Base-by-base conservation (phyloP, 2,797 vertebrate genomes). In the Galaxias olidus region DNA sequence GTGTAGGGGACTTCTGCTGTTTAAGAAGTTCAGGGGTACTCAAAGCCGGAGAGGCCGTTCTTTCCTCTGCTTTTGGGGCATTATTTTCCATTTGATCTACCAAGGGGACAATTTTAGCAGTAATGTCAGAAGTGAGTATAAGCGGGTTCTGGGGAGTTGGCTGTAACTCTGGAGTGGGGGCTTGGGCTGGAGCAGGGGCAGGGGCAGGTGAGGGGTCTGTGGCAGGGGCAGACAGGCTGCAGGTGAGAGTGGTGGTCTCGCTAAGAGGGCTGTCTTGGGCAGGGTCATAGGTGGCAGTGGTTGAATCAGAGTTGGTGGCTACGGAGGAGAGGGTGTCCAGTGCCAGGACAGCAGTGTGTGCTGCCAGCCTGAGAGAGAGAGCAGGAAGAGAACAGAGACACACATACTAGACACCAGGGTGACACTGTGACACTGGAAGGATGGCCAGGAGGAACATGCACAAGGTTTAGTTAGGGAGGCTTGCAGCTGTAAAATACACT, bases 211-310 rank as follows among this genome's bases (percentile, higher is more conserved):
- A 92, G 73, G 93, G 91, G 50, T 96, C 94, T 9, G 94, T 92
- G 73, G 93, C 91, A 1, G 92, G 93, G 50, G 92, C 93, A 30
- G 95, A 95, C 81, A 91, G 79, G 84, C 96, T 98, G 92, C 94
- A 97, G 60, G 96, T 97, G 85, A 98, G 94, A 59, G 95, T 98
- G 66, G 96, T 98, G 89, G 92, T 95, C 89, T 99, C 97, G 65
- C 97, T 99, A 88, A 94, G 94, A 85, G 98, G 98, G 87, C 96
- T 99, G 91, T 95, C 96, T 92, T 95, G 96, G 88, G 93, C 93
- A 47, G 94, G 95, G 90, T 97, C 96, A 94, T 94, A 94, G 74
- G 96, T 96, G 81, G 98, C 95, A 73, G 96, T 96, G 92, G 96
- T 89, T 75, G 96, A 95, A 88, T 98, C 96, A 90, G 96, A 96